Percentiles rank a stretch among this genome's conserved stretches.
Conservation (phyloP, 2,113 vertebrate genomes). For the Dryoscopus gambensis region DNA sequence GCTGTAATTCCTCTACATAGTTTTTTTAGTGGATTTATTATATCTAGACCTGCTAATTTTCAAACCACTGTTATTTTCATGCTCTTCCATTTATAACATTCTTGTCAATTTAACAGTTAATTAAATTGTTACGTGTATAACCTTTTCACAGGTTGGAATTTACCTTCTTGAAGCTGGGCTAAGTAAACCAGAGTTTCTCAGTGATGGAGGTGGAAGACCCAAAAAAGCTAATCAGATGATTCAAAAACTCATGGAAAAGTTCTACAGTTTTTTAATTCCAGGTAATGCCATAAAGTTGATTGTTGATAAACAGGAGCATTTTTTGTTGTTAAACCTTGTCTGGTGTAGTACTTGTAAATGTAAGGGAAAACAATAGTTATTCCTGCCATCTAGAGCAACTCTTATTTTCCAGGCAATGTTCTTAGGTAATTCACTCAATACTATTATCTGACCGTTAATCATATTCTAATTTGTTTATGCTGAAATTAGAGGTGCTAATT, state of each 20-base stretch:
- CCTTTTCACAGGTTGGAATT: slow-evolving; percentile 81
- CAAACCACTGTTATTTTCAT: not conserved
- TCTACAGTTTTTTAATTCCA: slow-evolving; percentile 88
- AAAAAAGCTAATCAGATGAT: slow-evolving; percentile 91
- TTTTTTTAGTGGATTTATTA: not conserved
- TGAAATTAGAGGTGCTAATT: not conserved
- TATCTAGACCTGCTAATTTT: not conserved
- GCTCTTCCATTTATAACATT: not conserved
- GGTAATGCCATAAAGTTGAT: slow-evolving; percentile 67
- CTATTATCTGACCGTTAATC: not conserved
- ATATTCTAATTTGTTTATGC: not conserved
- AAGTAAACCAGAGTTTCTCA: slow-evolving; percentile 87
- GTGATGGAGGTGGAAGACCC: slow-evolving; percentile 87
- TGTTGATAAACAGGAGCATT: not conserved
- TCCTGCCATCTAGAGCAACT: not conserved
- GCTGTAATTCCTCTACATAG: not conserved
- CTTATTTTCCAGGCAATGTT: not conserved
- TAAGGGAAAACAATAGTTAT: not conserved
- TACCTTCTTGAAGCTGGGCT: slow-evolving; percentile 87
- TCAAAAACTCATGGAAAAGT: slow-evolving; percentile 92
- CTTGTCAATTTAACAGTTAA: not conserved
- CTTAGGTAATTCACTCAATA: not conserved
- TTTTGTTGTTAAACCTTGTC: not conserved
- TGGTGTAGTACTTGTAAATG: not conserved
- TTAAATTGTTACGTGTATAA: not conserved